These are phyloP conservation scores for Harpalus rufipes DNA, from an alignment of 2,888 invertebrate species.

Conservation along the genomic window DNA sequence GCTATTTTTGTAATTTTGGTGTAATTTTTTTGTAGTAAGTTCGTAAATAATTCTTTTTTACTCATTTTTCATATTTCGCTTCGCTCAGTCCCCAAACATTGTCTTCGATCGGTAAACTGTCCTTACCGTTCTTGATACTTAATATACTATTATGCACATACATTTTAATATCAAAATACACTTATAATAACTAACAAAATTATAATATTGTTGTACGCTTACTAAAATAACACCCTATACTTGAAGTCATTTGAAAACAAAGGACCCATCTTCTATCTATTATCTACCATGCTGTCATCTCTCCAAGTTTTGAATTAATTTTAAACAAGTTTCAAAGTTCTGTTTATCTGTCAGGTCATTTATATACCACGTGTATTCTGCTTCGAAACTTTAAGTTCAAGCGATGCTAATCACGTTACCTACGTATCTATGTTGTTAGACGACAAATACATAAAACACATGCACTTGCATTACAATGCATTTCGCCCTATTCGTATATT, in stretches of 20 bases:
- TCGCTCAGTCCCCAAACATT: too few relatives aligned
- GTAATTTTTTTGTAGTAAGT: too few relatives aligned
- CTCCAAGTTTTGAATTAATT: conserved; percentile 23
- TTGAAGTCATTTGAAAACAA: conserved; percentile 1
- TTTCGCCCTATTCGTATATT: neutral
- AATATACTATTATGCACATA: too few relatives aligned
- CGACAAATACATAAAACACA: neutral
- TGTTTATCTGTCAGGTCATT: conserved; percentile 26
- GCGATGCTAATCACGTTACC: neutral
- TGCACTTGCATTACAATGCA: neutral
- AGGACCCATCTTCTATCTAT: neutral
- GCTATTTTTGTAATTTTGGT: too few relatives aligned
- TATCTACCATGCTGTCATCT: neutral
- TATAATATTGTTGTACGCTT: too few relatives aligned
- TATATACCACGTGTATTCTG: conserved; percentile 3
- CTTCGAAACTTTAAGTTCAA: neutral
- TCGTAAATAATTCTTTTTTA: too few relatives aligned
- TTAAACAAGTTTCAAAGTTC: conserved; percentile 18
- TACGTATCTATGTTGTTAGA: neutral
- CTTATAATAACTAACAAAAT: too few relatives aligned
- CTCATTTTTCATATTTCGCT: too few relatives aligned
- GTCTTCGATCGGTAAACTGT: too few relatives aligned
- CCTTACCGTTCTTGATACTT: too few relatives aligned
- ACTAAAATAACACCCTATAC: too few relatives aligned
- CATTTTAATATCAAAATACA: too few relatives aligned